Evolutionary conservation across 2,113 vertebrate species (phyloP), one percentile per base, ranked within the genome.

Genomic region (Pithys albifrons): DNA sequence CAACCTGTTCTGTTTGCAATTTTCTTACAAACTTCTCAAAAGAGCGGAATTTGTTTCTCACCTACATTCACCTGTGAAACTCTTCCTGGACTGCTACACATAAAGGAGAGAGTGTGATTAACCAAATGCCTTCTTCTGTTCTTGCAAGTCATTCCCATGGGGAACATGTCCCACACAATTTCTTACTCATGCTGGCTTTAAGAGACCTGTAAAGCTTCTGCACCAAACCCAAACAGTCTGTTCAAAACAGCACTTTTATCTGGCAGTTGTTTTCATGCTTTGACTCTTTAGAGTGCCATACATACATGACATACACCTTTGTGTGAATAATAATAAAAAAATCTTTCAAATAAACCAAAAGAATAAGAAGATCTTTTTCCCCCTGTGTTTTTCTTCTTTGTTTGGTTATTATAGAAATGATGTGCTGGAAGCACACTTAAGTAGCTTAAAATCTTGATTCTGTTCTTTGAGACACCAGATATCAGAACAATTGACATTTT

Each of bases 401-500:
- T 57, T 51, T 49, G 4, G 58, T 87, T 75, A 4, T 24, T 65
- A 45, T 2, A 72, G 62, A 57, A 46, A 57, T 7, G 4, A 4
- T 67, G n/a, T 18, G 6, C 41, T 85, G 35, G 12, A 91, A 85
- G 22, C 27, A 69, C 16, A 64, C 35, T 35, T 88, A 74, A 89
- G 43, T 31, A 85, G 66, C 80, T 55, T 67, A 81, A 85, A 93
- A 64, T 65, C 54, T 51, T 77, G 64, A 69, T 76, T 79, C 27
- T 83, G 11, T 64, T 93, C 43, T 75, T 79, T 81, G 48, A 95
- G 33, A 49, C 61, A 69, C 11, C 91, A 89, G 69, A 52, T 62
- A 87, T 70, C n/a, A 93, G 61, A 88, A 93, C 45, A 72, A 96
- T 52, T 91, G 88, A 78, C 69, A 83, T 95, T 95, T 81, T 81